These are phyloP conservation scores for Elephas maximus DNA, from an alignment of 2,113 vertebrate genomes.

Conservation along the genomic window DNA sequence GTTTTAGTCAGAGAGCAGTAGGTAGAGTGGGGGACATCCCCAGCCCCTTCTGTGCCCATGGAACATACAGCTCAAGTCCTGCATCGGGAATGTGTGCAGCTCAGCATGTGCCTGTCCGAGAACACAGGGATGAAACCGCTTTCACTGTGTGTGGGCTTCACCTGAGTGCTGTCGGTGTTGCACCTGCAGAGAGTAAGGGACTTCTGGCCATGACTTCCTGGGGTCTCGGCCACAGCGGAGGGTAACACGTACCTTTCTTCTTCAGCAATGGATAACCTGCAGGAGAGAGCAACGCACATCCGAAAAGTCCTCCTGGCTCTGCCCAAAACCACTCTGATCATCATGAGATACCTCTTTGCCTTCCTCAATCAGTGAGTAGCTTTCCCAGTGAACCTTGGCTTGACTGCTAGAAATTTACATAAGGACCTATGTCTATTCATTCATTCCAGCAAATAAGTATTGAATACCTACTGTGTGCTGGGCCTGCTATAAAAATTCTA, in stretches of 20 bases:
- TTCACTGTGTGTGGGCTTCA: neutral
- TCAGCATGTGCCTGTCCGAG: neutral
- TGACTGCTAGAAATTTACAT: neutral
- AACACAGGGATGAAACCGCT: neutral
- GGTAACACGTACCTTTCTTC: constrained; percentile 63
- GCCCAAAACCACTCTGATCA: constrained; percentile 94
- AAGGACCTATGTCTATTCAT: neutral
- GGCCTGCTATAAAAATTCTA: neutral
- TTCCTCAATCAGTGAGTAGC: constrained; percentile 98
- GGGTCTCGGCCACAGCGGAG: neutral
- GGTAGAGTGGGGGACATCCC: neutral
- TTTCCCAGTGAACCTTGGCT: neutral
- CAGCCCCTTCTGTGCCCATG: neutral
- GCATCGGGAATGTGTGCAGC: neutral
- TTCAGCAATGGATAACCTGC: constrained; percentile 97
- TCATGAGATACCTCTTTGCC: constrained; percentile 99
- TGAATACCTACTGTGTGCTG: neutral
- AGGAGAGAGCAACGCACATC: constrained; percentile 96
- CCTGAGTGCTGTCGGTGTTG: neutral
- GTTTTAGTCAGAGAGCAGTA: neutral
- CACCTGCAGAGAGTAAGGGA: neutral
- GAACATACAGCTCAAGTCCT: neutral
- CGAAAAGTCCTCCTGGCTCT: constrained; percentile 94
- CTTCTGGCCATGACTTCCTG: neutral
- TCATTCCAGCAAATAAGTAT: neutral